phyloP scores from a whole-genome alignment of 2,797 vertebrate genomes.

The Ctenosaura bakeri region DNA sequence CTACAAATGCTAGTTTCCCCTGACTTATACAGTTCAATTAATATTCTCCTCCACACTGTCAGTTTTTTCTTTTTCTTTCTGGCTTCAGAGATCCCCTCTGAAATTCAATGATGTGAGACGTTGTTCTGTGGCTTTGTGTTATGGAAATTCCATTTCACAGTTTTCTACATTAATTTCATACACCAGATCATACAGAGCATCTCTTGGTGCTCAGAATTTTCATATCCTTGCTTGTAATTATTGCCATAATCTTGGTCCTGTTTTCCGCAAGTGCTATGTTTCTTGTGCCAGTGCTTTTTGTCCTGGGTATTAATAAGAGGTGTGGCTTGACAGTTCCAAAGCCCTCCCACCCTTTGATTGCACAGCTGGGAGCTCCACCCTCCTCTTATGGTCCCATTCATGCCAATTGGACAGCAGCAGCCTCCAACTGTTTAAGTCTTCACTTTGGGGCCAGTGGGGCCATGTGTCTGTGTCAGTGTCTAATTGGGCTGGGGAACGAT shows the following conservation, averaged over 20 bases:
- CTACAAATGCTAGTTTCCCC: background rate
- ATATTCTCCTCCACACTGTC: slow-evolving; percentile 29
- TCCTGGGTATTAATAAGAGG: background rate
- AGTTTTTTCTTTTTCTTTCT: slow-evolving; percentile 11
- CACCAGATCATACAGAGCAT: slow-evolving; percentile 40
- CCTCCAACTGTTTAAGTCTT: slow-evolving; percentile 40
- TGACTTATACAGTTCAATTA: slow-evolving; percentile 33
- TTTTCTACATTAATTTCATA: slow-evolving; percentile 48
- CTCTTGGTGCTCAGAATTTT: slow-evolving; percentile 14
- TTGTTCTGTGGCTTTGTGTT: slow-evolving; percentile 37
- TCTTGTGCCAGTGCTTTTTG: background rate
- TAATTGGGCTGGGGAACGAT: slow-evolving; percentile 54
- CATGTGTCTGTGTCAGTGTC: slow-evolving; percentile 28
- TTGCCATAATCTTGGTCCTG: slow-evolving; percentile 6
- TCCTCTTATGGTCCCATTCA: slow-evolving; percentile 2
- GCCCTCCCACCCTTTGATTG: slow-evolving; percentile 8
- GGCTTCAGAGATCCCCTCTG: slow-evolving; percentile 30
- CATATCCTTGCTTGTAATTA: slow-evolving; percentile 7
- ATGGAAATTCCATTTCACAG: slow-evolving; percentile 47
- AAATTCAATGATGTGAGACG: slow-evolving; percentile 40
- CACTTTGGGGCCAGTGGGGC: slow-evolving; percentile 41
- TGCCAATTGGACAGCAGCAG: background rate
- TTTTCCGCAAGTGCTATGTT: background rate
- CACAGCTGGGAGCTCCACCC: slow-evolving; percentile 8
- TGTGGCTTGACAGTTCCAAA: slow-evolving; percentile 9